Percentiles rank a stretch among this genome's conserved stretches.
Evolutionary conservation across 2,888 invertebrate genomes (phyloP).

Genomic region (Eucriotettix oculatus): DNA sequence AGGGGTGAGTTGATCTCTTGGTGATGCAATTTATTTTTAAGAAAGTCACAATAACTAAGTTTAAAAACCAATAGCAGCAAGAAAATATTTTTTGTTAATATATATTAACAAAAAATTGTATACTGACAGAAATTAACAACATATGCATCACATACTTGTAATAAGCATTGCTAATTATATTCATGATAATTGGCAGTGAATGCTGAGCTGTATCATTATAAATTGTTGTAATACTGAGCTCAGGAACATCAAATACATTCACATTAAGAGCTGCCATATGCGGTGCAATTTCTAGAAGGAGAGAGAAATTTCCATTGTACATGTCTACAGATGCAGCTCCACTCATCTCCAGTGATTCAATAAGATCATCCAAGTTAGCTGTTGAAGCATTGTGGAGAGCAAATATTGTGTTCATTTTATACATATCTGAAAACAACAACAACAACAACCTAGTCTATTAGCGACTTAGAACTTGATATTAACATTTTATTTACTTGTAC

Average conservation of each 20-base stretch:
- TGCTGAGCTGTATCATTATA: conserved; percentile 70
- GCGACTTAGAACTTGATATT: background rate
- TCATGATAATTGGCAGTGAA: conserved; percentile 57
- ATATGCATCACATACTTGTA: conserved; percentile 35
- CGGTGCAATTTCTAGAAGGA: conserved; percentile 40
- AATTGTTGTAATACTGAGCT: conserved; percentile 40
- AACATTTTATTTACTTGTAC: conserved; percentile 1
- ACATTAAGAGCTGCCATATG: conserved; percentile 52
- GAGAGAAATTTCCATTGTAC: conserved; percentile 49
- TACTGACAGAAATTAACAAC: too few relatives aligned
- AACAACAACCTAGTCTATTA: background rate
- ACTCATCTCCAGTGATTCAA: conserved; percentile 20
- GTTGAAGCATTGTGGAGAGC: conserved; percentile 40
- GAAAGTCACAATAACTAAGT: too few relatives aligned
- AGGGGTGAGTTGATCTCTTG: too few relatives aligned
- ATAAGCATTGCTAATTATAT: conserved; percentile 51
- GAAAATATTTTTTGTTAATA: background rate
- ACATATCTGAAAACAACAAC: conserved; percentile 28
- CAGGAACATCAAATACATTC: conserved; percentile 32
- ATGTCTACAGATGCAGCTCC: conserved; percentile 27
- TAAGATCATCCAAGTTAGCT: conserved; percentile 21
- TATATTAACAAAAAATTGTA: background rate
- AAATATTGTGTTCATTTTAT: conserved; percentile 38
- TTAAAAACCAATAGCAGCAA: background rate
- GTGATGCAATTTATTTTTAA: too few relatives aligned